These are phyloP conservation scores for Drosophila murphyi DNA, from an alignment of 1,140 invertebrate genomes.

Conservation along the genomic window DNA sequence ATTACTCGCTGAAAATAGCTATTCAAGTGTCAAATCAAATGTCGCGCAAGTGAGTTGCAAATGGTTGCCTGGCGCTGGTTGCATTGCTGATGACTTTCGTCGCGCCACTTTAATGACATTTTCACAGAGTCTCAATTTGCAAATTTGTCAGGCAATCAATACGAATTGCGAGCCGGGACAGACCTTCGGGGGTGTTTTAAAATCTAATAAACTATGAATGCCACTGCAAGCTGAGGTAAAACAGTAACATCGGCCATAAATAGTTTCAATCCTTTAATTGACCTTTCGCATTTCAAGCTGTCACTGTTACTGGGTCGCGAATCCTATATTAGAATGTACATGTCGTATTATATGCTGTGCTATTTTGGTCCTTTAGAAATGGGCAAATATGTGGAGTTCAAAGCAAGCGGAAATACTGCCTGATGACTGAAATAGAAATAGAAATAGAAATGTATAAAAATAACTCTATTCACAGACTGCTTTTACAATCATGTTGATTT, in stretches of 20 bases:
- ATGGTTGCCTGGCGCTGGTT: constrained; percentile 1
- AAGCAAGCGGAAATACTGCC: neutral
- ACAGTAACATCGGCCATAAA: neutral
- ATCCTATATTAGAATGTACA: too few relatives aligned
- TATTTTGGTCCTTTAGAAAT: neutral
- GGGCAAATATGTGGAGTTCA: neutral
- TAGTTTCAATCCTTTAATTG: constrained; percentile 14
- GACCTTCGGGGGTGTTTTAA: neutral
- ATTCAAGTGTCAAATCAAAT: constrained; percentile 79
- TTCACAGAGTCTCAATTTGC: constrained; percentile 58
- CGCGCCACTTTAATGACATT: constrained; percentile 68
- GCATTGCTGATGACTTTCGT: constrained; percentile 37
- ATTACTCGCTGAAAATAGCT: constrained; percentile 59
- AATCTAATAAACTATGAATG: constrained; percentile 37
- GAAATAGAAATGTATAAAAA: too few relatives aligned
- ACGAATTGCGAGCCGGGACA: neutral
- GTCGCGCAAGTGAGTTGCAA: constrained; percentile 40
- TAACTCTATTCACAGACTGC: too few relatives aligned
- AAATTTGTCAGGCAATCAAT: constrained; percentile 15
- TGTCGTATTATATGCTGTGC: too few relatives aligned
- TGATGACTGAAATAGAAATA: too few relatives aligned
- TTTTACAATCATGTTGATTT: too few relatives aligned
- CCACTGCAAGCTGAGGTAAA: constrained; percentile 17
- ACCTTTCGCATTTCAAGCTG: constrained; percentile 21
- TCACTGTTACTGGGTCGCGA: constrained; percentile 2